Conservation (phyloP, 2,888 invertebrate genomes). For the Agrypnus murinus region DNA sequence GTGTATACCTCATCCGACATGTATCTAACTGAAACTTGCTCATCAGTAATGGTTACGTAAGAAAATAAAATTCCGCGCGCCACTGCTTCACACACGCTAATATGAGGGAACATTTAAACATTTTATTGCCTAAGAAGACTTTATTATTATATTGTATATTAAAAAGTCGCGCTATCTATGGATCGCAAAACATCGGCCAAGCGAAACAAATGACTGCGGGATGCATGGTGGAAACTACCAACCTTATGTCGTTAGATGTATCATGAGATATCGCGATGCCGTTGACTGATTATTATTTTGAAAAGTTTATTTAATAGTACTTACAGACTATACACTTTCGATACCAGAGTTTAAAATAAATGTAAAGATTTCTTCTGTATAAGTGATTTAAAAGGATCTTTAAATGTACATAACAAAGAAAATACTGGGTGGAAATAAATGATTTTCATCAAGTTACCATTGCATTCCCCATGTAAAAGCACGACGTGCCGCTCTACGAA, state of each 20-base stretch:
- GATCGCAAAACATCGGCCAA: conserved; percentile 63
- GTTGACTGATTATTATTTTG: conserved; percentile 40
- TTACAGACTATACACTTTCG: too few species aligned
- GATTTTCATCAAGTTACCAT: too few species aligned
- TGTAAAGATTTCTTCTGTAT: too few species aligned
- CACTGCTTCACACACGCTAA: conserved; percentile 35
- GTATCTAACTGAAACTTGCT: conserved; percentile 34
- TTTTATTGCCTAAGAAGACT: conserved; percentile 58
- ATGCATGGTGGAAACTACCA: conserved; percentile 54
- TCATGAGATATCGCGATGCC: conserved; percentile 48
- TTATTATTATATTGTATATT: conserved; percentile 64
- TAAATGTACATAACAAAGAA: too few species aligned
- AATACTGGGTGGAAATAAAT: too few species aligned
- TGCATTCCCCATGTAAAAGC: too few species aligned
- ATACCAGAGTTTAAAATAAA: too few species aligned
- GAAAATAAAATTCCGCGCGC: conserved; percentile 15
- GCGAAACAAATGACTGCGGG: conserved; percentile 63
- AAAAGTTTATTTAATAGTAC: not conserved
- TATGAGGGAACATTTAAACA: conserved; percentile 46
- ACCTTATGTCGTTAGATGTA: conserved; percentile 56
- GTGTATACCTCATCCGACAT: too few species aligned
- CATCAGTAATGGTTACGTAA: conserved; percentile 30
- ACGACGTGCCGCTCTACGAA: too few species aligned
- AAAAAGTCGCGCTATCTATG: conserved; percentile 63
- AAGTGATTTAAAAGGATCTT: too few species aligned